Evolutionary conservation across 1,140 invertebrate species (phyloP), one percentile per base, ranked within the genome.

Genomic region (Diachasmimorpha longicaudata): DNA sequence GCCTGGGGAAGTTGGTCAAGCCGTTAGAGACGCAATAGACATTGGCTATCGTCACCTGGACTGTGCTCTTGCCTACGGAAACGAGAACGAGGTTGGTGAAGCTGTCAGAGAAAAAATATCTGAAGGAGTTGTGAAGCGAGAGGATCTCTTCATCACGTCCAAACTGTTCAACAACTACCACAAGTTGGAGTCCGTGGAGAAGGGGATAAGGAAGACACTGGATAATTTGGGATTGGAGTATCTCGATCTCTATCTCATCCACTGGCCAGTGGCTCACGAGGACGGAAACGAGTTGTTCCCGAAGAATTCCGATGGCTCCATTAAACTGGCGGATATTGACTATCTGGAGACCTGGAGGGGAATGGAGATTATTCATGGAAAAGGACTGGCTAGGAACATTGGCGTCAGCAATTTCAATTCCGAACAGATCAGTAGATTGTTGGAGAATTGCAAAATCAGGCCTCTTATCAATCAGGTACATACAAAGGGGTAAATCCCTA

Each of bases 1-100:
- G 72, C 86, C 89, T 46, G 90, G 89, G 0, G 89, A 92, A 81
- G 90, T 90, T 6, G 58, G 58, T 25, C 58, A 25, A 14, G 58
- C 58, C 10, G 58, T 63, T 0, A 63, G 58, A 31, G 21, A 63
- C 11, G 58, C 58, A 1, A 63, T 63, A 25, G 58, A 63, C 13
- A 63, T 63, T 3, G 58, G 58, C 8, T 63, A 63, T 63, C 58
- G 58, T 63, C 58, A 63, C 23, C 2, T 63, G 0, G 58, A 63
- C 14, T 63, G 58, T 25, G 58, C 58, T 3, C 23, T 63, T 6
- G 58, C 58, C 21, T 63, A 63, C 14, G 58, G 58, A 4, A 63
- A 63, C 19, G 58, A 63, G 23, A 23, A 23, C 4, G 58, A 63
- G 31, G 58, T 63, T 23, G 58, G 58, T 13, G 58, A 63, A 25